A percentile compares a stretch with the other conserved stretches of the same genome.
Evolutionary conservation across 2,797 vertebrate species (phyloP).

Genomic region (Rhinophrynus dorsalis): DNA sequence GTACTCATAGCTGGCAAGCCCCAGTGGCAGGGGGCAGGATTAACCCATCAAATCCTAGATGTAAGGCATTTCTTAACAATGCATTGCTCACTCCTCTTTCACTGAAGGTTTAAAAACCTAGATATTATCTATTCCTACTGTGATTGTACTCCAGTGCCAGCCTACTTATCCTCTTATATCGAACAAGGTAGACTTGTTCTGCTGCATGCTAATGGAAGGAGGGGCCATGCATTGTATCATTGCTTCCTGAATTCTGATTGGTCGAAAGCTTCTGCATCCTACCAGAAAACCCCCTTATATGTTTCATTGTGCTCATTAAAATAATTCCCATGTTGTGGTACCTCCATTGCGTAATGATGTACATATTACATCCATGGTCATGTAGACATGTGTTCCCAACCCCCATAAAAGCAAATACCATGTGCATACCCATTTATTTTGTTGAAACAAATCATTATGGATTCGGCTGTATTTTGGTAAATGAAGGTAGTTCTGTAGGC

Average conservation of each 20-base stretch:
- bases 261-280: constrained; percentile 4
- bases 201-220: constrained; percentile 8
- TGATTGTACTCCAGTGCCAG: constrained; percentile 12
- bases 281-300: neutral
- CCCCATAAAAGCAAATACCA: constrained; percentile 52
- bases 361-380: constrained; percentile 54
- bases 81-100: too few relatives aligned
- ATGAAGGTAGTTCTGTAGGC: constrained; percentile 63
- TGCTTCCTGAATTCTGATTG: constrained; percentile 18
- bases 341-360: constrained; percentile 56
- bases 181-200: neutral
- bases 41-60: too few relatives aligned
- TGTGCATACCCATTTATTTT: constrained; percentile 56
- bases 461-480: constrained; percentile 66
- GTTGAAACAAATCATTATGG: constrained; percentile 61
- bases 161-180: neutral
- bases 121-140: neutral
- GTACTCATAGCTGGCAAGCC: neutral
- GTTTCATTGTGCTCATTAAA: constrained; percentile 2
- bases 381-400: constrained; percentile 54
- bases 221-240: constrained; percentile 5
- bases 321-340: constrained; percentile 39
- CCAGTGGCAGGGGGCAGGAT: neutral
- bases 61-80: too few relatives aligned
- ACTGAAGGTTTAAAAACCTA: neutral